Percentiles rank a stretch among this genome's conserved stretches.
Evolutionary conservation across 1,140 invertebrate genomes (phyloP).

Genomic region (Eriocheir sinensis): DNA sequence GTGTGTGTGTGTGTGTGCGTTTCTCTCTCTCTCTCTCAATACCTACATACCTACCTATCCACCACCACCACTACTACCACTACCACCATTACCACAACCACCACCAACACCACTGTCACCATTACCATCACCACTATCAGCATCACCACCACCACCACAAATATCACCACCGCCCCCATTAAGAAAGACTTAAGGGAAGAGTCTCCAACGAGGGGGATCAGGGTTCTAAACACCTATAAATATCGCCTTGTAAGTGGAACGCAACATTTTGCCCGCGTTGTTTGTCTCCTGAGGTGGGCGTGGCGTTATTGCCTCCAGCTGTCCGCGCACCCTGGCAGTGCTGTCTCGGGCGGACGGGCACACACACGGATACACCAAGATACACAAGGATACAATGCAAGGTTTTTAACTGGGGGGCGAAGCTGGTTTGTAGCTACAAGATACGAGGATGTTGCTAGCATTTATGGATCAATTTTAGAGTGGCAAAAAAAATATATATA

Average conservation of each 20-base stretch:
- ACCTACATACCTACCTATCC: neutral
- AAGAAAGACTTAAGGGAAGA: neutral
- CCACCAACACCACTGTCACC: too few relatives aligned
- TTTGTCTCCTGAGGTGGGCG: neutral
- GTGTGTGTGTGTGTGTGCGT: constrained; percentile 37
- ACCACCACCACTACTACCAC: neutral
- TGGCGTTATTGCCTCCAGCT: neutral
- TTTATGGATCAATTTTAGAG: too few relatives aligned
- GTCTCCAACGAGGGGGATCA: neutral
- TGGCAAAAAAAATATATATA: too few relatives aligned
- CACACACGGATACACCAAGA: too few relatives aligned
- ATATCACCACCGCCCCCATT: too few relatives aligned
- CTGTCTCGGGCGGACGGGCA: neutral
- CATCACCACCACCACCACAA: neutral
- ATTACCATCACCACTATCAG: neutral
- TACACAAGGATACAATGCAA: too few relatives aligned
- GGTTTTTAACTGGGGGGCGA: too few relatives aligned
- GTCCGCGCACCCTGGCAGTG: neutral
- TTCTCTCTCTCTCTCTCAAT: constrained; percentile 44
- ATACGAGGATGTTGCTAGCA: too few relatives aligned
- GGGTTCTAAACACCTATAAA: neutral
- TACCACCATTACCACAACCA: neutral
- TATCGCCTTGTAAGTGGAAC: neutral
- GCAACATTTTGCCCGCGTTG: neutral
- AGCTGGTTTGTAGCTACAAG: too few relatives aligned